Percentiles rank a stretch among this genome's conserved stretches.
phyloP scores from a whole-genome alignment of 1,140 invertebrate genomes.

The Elysia chlorotica region DNA sequence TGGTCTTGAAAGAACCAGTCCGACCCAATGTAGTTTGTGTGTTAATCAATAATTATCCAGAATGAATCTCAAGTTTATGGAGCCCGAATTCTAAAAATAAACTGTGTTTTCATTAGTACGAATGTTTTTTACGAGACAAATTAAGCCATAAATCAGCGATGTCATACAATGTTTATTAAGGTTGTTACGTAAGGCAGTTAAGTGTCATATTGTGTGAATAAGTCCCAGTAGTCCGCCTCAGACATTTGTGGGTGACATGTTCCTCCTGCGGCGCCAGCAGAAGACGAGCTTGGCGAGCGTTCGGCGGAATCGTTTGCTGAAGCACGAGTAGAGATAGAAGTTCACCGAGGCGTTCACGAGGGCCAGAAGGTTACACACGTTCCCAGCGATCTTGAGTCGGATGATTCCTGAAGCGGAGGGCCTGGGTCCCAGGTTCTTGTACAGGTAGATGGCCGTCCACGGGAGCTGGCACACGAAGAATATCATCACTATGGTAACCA shows the following conservation, averaged over 20 bases:
- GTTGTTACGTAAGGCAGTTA: no score
- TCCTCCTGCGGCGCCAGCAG: conserved; percentile 9
- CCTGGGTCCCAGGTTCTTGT: conserved; percentile 29
- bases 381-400: conserved; percentile 67
- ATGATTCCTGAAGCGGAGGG: conserved; percentile 37
- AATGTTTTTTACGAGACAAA: no score
- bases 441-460: conserved; percentile 62
- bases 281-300: conserved; percentile 72
- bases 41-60: no score
- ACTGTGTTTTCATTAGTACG: no score
- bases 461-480: conserved; percentile 77
- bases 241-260: background rate
- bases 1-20: no score
- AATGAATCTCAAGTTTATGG: no score
- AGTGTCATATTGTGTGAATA: no score
- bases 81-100: no score
- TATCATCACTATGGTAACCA: conserved; percentile 75
- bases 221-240: no score
- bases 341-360: conserved; percentile 75
- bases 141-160: no score
- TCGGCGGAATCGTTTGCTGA: conserved; percentile 77
- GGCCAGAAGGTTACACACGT: conserved; percentile 76
- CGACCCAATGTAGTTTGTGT: no score
- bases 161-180: no score
- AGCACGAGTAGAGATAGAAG: conserved; percentile 78